Conservation (phyloP, 2,113 vertebrate genomes). For the Corythaeola cristata region DNA sequence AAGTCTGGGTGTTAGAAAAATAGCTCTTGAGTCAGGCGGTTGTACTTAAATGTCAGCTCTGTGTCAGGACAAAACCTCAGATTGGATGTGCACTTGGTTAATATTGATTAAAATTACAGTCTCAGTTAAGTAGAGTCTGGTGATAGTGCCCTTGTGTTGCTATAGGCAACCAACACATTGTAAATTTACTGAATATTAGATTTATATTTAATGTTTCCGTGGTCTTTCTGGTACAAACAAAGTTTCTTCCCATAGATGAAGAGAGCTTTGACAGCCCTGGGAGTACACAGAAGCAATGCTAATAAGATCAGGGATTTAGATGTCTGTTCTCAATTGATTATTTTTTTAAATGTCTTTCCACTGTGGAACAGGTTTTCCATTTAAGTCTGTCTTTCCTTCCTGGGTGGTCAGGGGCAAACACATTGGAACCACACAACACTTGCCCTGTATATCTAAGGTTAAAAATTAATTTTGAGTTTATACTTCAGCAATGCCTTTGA, state of each 20-base stretch:
- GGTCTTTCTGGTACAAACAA: not conserved
- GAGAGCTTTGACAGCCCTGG: not conserved
- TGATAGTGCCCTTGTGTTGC: not conserved
- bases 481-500: not conserved
- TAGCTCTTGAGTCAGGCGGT: not conserved
- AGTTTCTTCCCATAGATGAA: not conserved
- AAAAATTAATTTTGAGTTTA: not conserved
- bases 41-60: not conserved
- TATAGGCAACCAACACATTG: not conserved
- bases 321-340: not conserved
- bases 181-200: not conserved
- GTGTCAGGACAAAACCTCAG: not conserved
- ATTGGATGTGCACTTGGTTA: not conserved
- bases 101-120: constrained; percentile 19
- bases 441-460: not conserved
- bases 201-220: not conserved
- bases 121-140: not conserved
- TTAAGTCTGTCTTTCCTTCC: not conserved
- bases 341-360: not conserved
- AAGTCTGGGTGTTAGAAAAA: not conserved
- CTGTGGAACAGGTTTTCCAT: not conserved
- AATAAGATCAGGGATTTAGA: not conserved
- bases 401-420: not conserved
- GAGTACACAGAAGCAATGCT: not conserved
- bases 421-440: not conserved